These are phyloP conservation scores for Leptopilina clavipes DNA, from an alignment of 1,140 invertebrate genomes.

Conservation along the genomic window DNA sequence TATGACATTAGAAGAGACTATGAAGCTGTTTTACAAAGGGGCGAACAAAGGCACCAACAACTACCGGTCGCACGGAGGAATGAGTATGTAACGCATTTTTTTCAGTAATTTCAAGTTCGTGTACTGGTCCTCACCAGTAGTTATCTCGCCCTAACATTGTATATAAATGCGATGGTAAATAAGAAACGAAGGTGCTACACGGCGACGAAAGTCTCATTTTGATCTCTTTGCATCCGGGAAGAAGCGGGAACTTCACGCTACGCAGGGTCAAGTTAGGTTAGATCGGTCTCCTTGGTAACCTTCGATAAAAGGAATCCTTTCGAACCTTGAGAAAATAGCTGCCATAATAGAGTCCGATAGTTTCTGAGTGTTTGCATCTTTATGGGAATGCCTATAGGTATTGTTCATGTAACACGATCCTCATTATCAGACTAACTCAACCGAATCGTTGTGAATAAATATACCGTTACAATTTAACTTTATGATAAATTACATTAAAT, in stretches of 20 bases:
- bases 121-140: constrained; percentile 43
- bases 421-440: constrained; percentile 12
- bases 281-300: constrained; percentile 40
- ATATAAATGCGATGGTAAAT: constrained; percentile 55
- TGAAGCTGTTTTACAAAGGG: constrained; percentile 38
- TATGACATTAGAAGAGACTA: constrained; percentile 39
- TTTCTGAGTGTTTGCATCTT: constrained; percentile 19
- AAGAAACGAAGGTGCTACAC: constrained; percentile 58
- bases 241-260: constrained; percentile 46
- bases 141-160: constrained; percentile 43
- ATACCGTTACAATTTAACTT: constrained; percentile 20
- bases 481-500: constrained; percentile 15
- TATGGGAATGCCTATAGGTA: constrained; percentile 19
- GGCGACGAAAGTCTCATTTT: constrained; percentile 56
- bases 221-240: constrained; percentile 62
- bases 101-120: constrained; percentile 48
- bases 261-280: constrained; percentile 24
- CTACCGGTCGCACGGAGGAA: constrained; percentile 50
- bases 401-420: constrained; percentile 19
- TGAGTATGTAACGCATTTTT: constrained; percentile 54
- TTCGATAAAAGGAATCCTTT: constrained; percentile 27
- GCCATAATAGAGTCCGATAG: constrained; percentile 18
- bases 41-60: constrained; percentile 62
- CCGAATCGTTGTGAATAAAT: constrained; percentile 2
- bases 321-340: constrained; percentile 15